Percentiles rank a stretch among this genome's conserved stretches.
Conservation (phyloP, 2,797 vertebrate genomes). For the Xenopus petersii region DNA sequence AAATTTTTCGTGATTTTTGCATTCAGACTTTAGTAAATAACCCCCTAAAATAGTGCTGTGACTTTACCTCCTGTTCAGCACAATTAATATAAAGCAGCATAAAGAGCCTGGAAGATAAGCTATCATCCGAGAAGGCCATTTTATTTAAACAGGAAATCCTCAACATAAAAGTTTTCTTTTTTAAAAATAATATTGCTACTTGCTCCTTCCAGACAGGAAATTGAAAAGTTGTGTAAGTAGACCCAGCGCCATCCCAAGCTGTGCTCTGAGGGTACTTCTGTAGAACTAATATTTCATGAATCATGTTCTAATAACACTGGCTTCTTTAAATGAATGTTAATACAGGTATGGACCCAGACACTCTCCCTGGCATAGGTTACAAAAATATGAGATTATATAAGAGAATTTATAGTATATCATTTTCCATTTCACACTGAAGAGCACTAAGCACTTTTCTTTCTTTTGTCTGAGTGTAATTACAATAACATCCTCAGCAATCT, state of each 20-base stretch:
- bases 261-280: not conserved
- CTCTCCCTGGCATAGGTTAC: not conserved
- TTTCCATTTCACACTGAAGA: not conserved
- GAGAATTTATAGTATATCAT: not conserved
- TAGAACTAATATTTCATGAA: conserved; percentile 10
- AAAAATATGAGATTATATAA: not conserved
- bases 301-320: conserved; percentile 5
- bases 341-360: not conserved
- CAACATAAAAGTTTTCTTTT: not conserved
- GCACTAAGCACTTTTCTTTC: not conserved
- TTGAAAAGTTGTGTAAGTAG: conserved; percentile 6
- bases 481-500: not conserved
- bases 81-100: conserved; percentile 1
- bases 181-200: conserved; percentile 7
- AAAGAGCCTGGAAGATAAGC: conserved; percentile 1
- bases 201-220: conserved; percentile 17
- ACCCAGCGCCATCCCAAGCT: not conserved
- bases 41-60: too few species aligned
- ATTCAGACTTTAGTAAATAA: too few species aligned
- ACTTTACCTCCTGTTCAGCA: too few species aligned
- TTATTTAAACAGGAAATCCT: conserved; percentile 12
- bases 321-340: not conserved
- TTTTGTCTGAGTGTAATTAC: not conserved
- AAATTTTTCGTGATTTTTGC: too few species aligned
- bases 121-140: not conserved